These are phyloP conservation scores for Pelodiscus sinensis DNA, from an alignment of 2,113 vertebrate species.

Conservation along the genomic window DNA sequence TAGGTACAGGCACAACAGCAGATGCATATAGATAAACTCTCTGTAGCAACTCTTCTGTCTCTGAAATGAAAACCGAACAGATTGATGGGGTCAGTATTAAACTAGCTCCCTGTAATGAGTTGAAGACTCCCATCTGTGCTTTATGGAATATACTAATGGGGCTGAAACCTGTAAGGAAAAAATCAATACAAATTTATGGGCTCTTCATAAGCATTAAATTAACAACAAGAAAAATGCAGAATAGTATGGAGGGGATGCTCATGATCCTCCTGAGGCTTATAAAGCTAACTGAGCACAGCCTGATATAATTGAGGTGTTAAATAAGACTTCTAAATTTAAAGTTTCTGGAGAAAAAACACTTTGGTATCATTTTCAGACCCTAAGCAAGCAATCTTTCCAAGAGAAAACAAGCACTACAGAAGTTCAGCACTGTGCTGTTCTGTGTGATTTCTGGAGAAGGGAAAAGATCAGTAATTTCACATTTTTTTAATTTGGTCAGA, in stretches of 20 bases:
- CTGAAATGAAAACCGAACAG: constrained; percentile 59
- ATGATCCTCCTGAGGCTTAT: constrained; percentile 41
- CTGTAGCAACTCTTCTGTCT: constrained; percentile 44
- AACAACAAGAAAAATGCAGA: constrained; percentile 45
- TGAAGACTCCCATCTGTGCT: constrained; percentile 72
- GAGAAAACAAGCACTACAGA: background rate
- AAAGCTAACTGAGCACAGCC: constrained; percentile 61
- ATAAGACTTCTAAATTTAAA: constrained; percentile 44
- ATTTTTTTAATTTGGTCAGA: too few species aligned
- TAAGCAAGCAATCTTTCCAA: constrained; percentile 1
- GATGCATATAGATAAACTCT: constrained; percentile 38
- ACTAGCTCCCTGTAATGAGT: constrained; percentile 67
- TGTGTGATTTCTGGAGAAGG: background rate
- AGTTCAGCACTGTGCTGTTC: background rate
- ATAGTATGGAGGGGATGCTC: background rate
- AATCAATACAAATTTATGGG: constrained; percentile 69
- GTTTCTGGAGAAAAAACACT: background rate
- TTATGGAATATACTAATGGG: constrained; percentile 21
- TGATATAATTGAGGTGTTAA: constrained; percentile 62
- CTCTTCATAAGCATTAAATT: constrained; percentile 70
- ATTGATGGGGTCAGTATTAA: constrained; percentile 67
- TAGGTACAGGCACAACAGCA: constrained; percentile 16
- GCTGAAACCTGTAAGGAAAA: constrained; percentile 43
- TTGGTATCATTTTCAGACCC: background rate
- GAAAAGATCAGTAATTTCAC: background rate